Conservation (phyloP, 2,797 vertebrate genomes). For the Pagetopsis macropterus region DNA sequence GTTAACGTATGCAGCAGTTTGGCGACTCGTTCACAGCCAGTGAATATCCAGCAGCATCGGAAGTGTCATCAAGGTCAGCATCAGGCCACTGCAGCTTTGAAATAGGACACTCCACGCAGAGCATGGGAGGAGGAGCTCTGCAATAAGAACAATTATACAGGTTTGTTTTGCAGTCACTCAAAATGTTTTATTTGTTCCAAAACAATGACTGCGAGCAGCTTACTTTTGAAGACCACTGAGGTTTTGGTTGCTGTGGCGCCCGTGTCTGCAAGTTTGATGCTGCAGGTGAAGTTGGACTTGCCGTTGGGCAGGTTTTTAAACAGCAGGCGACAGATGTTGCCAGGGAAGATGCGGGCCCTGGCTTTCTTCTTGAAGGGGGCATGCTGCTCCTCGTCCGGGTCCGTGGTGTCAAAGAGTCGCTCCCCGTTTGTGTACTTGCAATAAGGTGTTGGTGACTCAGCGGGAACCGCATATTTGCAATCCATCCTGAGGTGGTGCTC, state of each 20-base stretch:
- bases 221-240: constrained; percentile 79
- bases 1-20: constrained; percentile 57
- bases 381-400: constrained; percentile 57
- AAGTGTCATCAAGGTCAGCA: constrained; percentile 77
- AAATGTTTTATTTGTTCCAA: constrained; percentile 13
- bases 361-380: constrained; percentile 67
- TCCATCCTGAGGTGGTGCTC: constrained; percentile 73
- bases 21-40: constrained; percentile 65
- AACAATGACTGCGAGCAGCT: constrained; percentile 29
- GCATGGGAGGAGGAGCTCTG: constrained; percentile 75
- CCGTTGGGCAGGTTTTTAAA: constrained; percentile 64
- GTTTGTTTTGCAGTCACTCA: constrained; percentile 10
- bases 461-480: constrained; percentile 69
- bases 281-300: constrained; percentile 77
- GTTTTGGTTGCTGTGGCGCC: constrained; percentile 5
- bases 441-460: constrained; percentile 46
- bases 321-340: constrained; percentile 70
- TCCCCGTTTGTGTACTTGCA: constrained; percentile 74
- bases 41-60: constrained; percentile 68
- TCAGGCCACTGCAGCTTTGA: constrained; percentile 72
- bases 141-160: constrained; percentile 43
- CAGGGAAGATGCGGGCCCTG: constrained; percentile 51
- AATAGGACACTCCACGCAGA: constrained; percentile 78
- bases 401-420: constrained; percentile 71
- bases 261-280: constrained; percentile 55